Conservation (phyloP, 2,113 vertebrate species). For the Urocolius indicus region DNA sequence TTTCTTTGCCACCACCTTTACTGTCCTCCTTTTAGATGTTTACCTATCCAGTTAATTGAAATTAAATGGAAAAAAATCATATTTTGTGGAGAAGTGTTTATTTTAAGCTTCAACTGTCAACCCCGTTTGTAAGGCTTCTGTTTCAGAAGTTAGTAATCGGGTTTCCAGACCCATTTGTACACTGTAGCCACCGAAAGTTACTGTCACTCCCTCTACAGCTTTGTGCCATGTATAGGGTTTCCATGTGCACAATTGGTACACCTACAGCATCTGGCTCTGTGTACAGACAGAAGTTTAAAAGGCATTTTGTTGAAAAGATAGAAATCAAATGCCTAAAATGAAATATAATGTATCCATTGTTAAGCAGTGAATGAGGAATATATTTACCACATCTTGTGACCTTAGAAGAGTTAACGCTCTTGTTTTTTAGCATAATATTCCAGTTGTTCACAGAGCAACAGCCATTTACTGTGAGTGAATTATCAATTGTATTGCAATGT, state of each 20-base stretch:
- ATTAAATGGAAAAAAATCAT: background rate
- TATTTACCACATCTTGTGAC: conserved; percentile 46
- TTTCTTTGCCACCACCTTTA: background rate
- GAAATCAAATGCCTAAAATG: background rate
- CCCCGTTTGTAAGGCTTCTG: background rate
- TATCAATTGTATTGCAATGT: background rate
- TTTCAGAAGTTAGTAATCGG: background rate
- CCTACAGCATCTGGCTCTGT: background rate
- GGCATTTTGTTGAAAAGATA: conserved; percentile 4
- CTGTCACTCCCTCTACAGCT: background rate
- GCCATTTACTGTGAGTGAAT: background rate
- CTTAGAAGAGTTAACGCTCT: background rate
- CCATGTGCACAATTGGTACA: background rate
- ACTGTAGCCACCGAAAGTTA: background rate
- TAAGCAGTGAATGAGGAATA: conserved; percentile 23
- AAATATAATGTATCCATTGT: conserved; percentile 10
- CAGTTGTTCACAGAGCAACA: background rate
- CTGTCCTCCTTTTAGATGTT: background rate
- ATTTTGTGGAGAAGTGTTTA: background rate
- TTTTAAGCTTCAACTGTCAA: background rate
- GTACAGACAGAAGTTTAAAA: background rate
- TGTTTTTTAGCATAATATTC: conserved; percentile 8
- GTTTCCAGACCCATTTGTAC: background rate
- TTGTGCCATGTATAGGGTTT: background rate
- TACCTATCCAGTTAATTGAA: background rate